Base-by-base conservation (phyloP, 2,888 invertebrate species). In the Acrobasis repandana region DNA sequence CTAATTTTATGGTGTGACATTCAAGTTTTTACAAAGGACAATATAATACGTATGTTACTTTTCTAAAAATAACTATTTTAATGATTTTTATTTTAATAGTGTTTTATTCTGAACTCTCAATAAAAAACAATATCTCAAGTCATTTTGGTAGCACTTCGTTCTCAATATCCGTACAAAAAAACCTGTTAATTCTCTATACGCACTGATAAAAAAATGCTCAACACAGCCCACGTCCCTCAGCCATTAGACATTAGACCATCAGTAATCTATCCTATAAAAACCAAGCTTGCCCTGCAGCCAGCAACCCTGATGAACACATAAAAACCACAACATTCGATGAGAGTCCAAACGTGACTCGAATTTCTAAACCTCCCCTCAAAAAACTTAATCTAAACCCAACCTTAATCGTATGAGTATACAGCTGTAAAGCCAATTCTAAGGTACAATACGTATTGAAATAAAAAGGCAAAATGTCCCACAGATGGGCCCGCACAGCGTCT, bases 251-350 rank as follows among this genome's bases (percentile, higher is more conserved):
- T 64, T 69, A 63, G 60, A 63, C 66, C 65, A 64, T 61, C 66
- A 69, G 66, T 72, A 71, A 75, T 72, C 73, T 73, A 69, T 48
- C 64, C 69, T 70, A 73, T 75, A 73, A 75, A 73, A 71, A 67
- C 69, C 67, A 67, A 70, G 68, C 72, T 67, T 63, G 62, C 49
- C 56, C 28, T 14, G 38, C 54, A 28, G 11, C 16, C 11, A 16
- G n/a, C 9, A 54, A 10, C 54, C 54, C 65, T 63, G 65, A 67
- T 67, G 67, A 67, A 67, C 64, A 65, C 67, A 65, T 67, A 67
- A 67, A 67, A 67, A 65, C 64, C 62, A 60, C 62, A 61, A 57
- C 56, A 49, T 43, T 59, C 61, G 59, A 63, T 65, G 63, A 64
- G 52, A 16, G 54, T 36, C 38, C n/a, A 54, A 54, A 54, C 54